Conservation (phyloP, 2,888 invertebrate species). For the Psococerastis gibbosa region DNA sequence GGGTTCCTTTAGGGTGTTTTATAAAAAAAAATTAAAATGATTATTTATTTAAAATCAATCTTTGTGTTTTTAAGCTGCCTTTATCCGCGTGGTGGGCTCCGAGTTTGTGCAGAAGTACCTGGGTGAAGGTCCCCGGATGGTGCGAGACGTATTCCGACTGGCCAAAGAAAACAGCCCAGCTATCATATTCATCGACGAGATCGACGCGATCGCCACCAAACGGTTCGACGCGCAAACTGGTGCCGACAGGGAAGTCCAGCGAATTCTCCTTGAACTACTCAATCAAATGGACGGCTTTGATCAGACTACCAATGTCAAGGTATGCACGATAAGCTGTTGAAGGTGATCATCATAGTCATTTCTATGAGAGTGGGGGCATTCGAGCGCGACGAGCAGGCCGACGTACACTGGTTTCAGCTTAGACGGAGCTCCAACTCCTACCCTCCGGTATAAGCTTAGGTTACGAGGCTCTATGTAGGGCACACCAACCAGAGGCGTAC, state of each 20-base stretch:
- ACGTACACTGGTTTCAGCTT: too few relatives aligned
- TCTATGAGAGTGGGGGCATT: too few relatives aligned
- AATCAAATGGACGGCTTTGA: constrained; percentile 99
- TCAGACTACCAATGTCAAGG: constrained; percentile 99
- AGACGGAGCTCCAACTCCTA: too few relatives aligned
- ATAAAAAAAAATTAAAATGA: too few relatives aligned
- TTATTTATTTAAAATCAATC: constrained; percentile 6
- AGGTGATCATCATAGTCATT: too few relatives aligned
- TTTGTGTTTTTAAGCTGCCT: constrained; percentile 50
- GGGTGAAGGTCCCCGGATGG: constrained; percentile 98
- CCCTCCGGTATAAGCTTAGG: too few relatives aligned
- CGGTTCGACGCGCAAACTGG: constrained; percentile 97
- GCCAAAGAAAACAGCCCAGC: constrained; percentile 99
- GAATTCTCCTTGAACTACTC: constrained; percentile 86
- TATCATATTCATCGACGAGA: constrained; percentile 99
- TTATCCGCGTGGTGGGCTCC: constrained; percentile 96
- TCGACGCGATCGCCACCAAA: constrained; percentile 99
- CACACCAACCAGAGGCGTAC: too few relatives aligned
- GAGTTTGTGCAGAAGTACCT: constrained; percentile 99
- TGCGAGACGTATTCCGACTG: constrained; percentile 93
- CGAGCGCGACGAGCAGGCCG: too few relatives aligned
- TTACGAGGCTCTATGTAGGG: too few relatives aligned
- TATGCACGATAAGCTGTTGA: too few relatives aligned
- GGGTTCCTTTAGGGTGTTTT: too few relatives aligned
- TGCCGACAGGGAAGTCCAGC: constrained; percentile 94